A percentile compares a stretch with the other conserved stretches of the same genome.
These are phyloP conservation scores for Ochropleura plecta DNA, from an alignment of 2,888 invertebrate species.

Conservation along the genomic window DNA sequence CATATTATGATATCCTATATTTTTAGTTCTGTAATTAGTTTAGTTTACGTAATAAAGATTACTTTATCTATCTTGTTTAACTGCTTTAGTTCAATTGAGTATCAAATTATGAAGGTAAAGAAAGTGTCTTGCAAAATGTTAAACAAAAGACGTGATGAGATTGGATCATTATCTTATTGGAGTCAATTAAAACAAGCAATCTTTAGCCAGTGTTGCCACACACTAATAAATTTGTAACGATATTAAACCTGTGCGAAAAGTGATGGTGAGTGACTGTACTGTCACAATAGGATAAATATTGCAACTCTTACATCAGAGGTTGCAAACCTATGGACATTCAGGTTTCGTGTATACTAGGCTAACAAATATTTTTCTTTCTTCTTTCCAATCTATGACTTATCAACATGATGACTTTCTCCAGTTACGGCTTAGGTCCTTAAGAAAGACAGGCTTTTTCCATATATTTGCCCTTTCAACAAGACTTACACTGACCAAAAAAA, in stretches of 20 bases:
- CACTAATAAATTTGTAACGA: conserved; percentile 38
- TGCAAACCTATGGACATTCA: conserved; percentile 9
- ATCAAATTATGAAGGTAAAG: background rate
- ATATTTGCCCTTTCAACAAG: background rate
- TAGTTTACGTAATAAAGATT: background rate
- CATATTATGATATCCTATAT: background rate
- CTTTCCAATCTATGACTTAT: background rate
- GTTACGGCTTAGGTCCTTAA: background rate
- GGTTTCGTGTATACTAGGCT: too few species aligned
- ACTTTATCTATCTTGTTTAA: background rate
- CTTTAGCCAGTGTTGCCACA: conserved; percentile 36
- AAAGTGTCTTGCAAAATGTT: background rate
- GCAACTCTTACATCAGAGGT: conserved; percentile 39
- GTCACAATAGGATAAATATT: conserved; percentile 47
- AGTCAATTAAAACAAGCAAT: conserved; percentile 38
- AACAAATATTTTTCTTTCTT: too few species aligned
- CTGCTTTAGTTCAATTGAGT: background rate
- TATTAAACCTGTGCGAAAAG: conserved; percentile 47
- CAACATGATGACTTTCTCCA: background rate
- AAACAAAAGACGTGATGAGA: conserved; percentile 1
- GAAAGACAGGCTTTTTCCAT: background rate
- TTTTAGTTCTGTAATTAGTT: background rate
- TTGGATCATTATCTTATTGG: conserved; percentile 6
- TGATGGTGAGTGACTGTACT: conserved; percentile 36
- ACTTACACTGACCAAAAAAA: background rate